Base-by-base conservation (phyloP, 2,797 vertebrate species). In the Apogon talboti region DNA sequence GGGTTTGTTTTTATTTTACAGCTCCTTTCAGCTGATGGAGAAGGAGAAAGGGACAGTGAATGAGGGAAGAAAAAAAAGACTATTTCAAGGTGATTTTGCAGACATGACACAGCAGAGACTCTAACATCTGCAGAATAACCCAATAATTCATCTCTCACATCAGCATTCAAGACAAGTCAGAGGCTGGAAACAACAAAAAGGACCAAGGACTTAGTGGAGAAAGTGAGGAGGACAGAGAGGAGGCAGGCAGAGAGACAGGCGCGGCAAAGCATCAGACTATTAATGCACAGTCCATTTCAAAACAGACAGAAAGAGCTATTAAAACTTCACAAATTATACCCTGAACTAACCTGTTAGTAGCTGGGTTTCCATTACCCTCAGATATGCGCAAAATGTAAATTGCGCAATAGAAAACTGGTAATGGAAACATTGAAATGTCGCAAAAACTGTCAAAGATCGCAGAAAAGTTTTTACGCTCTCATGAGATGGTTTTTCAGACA, bases 91-190 rank as follows among this genome's bases (percentile, higher is more conserved):
- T 90, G 89, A 91, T 76, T 87, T 55, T 70, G 79, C 74, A 90
- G 88, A 91, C 89, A 91, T 85, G 88, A 88, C 84, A 88, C 81
- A 85, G 83, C 87, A 78, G 70, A 83, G 66, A 85, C 83, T 86
- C 81, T 63, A 89, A 91, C 86, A 90, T 87, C 88, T 89, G 86
- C 90, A 89, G 85, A 83, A 88, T 87, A 91, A 88, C 84, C 84
- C 87, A 86, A 91, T 88, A 89, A 88, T 84, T 90, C 90, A 91
- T 87, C 85, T 77, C 70, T 72, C 71, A 81, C 87, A 93, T 93
- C 87, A 92, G 87, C 90, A 93, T 93, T 92, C 92, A 90, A 82
- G 78, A 82, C 85, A 81, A 85, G 87, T 70, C 79, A 79, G 40
- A 60, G 70, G 80, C 72, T 87, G 76, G 84, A 90, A 87, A 87